phyloP scores from a whole-genome alignment of 53 echinoderm and acorn worm species.

The Patiria pectinifera region DNA sequence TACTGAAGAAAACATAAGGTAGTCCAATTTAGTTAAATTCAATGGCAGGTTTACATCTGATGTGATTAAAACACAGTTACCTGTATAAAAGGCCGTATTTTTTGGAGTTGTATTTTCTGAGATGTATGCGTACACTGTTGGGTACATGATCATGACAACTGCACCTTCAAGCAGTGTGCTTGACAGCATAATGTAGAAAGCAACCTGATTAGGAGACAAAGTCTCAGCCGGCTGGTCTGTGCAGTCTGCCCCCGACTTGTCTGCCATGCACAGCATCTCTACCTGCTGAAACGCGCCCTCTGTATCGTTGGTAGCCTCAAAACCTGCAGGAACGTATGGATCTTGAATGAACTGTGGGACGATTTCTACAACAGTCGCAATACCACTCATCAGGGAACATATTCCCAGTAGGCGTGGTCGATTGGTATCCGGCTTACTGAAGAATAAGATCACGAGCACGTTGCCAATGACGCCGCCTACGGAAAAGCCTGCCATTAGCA shows the following conservation, averaged over 20 bases:
- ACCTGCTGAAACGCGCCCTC: neutral
- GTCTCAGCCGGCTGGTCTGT: neutral
- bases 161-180: neutral
- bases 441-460: neutral
- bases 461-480: conserved; percentile 6
- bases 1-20: too few relatives aligned
- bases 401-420: conserved; percentile 5
- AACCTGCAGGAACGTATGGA: conserved; percentile 11
- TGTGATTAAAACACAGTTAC: neutral
- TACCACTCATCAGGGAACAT: neutral
- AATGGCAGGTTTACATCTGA: neutral
- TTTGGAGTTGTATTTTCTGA: neutral
- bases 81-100: conserved; percentile 13
- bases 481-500: neutral
- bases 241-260: too few relatives aligned
- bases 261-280: neutral
- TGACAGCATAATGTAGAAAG: conserved; percentile 1
- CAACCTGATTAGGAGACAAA: neutral
- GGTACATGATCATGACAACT: neutral
- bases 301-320: neutral
- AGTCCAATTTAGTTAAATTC: too few relatives aligned
- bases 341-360: conserved; percentile 17
- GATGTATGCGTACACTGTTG: neutral
- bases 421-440: conserved; percentile 13
- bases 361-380: neutral